phyloP scores from a whole-genome alignment of 2,797 vertebrate genomes.

The Gymnocypris eckloni region DNA sequence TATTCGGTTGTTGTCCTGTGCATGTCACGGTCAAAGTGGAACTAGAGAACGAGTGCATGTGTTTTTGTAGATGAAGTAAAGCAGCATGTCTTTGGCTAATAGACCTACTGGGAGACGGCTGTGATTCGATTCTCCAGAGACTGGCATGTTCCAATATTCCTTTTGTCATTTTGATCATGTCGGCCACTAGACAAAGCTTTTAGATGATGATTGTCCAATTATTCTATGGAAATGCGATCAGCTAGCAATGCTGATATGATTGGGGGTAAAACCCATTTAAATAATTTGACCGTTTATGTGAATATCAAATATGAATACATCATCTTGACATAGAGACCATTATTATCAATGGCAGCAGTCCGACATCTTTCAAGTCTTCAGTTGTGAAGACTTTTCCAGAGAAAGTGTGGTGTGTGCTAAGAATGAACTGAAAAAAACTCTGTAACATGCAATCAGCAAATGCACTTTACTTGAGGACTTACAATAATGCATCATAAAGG shows the following conservation, averaged over 20 bases:
- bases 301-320: conserved; percentile 1
- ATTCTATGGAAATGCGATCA: conserved; percentile 3
- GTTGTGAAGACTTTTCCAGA: not conserved
- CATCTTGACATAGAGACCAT: not conserved
- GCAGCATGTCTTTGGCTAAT: conserved; percentile 6
- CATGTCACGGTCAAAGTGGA: conserved; percentile 20
- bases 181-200: conserved; percentile 5
- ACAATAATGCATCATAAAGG: not conserved
- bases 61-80: conserved; percentile 3
- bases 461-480: too few species aligned
- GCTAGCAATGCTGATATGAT: conserved; percentile 21
- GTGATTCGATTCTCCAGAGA: not conserved
- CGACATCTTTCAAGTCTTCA: not conserved
- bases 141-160: conserved; percentile 16
- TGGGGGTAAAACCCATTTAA: conserved; percentile 6
- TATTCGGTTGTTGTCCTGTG: conserved; percentile 8
- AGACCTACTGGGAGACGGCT: conserved; percentile 1
- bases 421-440: not conserved
- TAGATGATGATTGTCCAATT: conserved; percentile 33
- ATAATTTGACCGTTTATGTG: conserved; percentile 24
- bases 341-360: conserved; percentile 1
- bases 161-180: conserved; percentile 28
- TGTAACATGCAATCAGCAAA: not conserved
- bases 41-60: not conserved
- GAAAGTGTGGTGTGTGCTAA: not conserved